A percentile compares a stretch with the other conserved stretches of the same genome.
Evolutionary conservation across 2,888 invertebrate genomes (phyloP).

Genomic region (Ophion costatus): DNA sequence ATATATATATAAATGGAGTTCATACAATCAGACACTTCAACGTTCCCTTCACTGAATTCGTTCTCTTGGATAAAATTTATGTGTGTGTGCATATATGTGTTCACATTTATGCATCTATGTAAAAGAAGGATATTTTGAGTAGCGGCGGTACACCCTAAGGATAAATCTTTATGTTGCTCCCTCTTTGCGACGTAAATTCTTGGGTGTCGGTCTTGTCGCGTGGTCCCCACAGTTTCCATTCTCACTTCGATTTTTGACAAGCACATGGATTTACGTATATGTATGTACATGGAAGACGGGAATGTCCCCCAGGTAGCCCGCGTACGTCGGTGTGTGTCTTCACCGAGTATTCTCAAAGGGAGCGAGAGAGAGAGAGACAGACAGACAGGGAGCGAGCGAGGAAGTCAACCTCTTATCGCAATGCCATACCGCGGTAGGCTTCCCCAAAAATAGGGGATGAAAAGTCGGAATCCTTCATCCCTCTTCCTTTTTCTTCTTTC

Average conservation of each 20-base stretch:
- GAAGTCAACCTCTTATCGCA: constrained; percentile 65
- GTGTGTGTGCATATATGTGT: neutral
- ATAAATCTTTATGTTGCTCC: constrained; percentile 56
- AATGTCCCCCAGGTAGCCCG: constrained; percentile 2
- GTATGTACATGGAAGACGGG: constrained; percentile 10
- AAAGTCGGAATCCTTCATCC: constrained; percentile 42
- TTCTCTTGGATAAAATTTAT: neutral
- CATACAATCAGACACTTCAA: neutral
- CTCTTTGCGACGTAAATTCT: constrained; percentile 60
- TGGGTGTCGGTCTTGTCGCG: constrained; percentile 52
- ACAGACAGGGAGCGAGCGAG: neutral
- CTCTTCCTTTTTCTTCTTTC: constrained; percentile 21
- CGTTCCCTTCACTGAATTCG: neutral
- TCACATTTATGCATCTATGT: constrained; percentile 7
- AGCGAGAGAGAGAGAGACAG: neutral
- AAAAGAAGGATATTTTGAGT: constrained; percentile 27
- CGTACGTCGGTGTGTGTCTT: constrained; percentile 13
- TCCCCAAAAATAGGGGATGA: constrained; percentile 45
- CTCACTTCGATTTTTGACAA: constrained; percentile 21
- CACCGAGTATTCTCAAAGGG: constrained; percentile 48
- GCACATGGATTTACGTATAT: constrained; percentile 4
- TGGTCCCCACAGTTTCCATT: constrained; percentile 28
- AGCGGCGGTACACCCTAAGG: constrained; percentile 24
- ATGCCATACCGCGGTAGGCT: constrained; percentile 44
- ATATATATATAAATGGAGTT: neutral